Evolutionary conservation across 2,797 vertebrate genomes (phyloP), one percentile per base, ranked within the genome.

Genomic region (Manis crassicaudata): DNA sequence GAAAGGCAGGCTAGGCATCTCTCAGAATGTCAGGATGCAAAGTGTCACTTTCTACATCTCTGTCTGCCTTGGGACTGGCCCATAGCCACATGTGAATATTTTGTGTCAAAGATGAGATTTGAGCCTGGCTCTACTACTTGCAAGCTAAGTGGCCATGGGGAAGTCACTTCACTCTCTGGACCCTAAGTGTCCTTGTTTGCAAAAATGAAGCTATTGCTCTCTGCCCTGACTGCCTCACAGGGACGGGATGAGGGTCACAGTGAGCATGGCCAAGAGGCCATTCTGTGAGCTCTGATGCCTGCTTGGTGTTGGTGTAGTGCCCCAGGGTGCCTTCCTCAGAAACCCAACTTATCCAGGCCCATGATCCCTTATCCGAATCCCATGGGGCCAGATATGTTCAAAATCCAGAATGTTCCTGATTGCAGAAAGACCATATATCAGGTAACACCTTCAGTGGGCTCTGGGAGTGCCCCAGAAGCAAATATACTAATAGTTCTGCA

Each of bases 51-150:
- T 58, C 43, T 72, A 21, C 27, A 35, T 95, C 77, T 88, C 43
- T 96, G 58, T 32, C 76, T 80, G 62, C 17, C 35, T 92, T 14
- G 40, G 73, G 12, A 88, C 56, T 46, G 35, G 63, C 67, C 67
- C 54, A 86, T 5, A 82, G 58, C 77, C 84, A 85, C 29, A 25
- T 70, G 32, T 65, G 60, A 76, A 16, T 86, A 75, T 88, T 93
- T 94, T 90, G 86, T 87, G 79, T 84, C 68, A 79, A 94, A 95
- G 56, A 94, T 65, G 91, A 86, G 76, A 67, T 88, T 88, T 86
- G 68, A 92, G 68, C n/a, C 62, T 76, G 40, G 12, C 20, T 87
- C n/a, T 88, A 18, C 54, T 84, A 50, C 75, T 93, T 95, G 72
- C 68, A 67, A 52, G 46, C 83, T 72, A 43, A 80, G 43, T 94